phyloP scores from a whole-genome alignment of 2,888 invertebrate species.

The Marronus borbonicus region DNA sequence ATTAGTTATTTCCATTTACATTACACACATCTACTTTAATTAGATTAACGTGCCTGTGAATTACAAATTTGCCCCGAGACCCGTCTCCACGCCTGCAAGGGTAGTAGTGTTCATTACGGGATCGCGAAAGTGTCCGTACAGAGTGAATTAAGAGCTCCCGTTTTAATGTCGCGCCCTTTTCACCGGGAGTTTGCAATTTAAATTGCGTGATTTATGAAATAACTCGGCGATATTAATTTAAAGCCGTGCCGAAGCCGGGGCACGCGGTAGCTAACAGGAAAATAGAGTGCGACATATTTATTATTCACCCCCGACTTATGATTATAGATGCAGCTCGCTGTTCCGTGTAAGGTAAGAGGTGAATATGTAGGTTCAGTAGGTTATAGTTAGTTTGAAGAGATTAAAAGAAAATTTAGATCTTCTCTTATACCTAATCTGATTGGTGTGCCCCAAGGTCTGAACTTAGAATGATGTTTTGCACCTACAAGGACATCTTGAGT shows the following conservation, averaged over 20 bases:
- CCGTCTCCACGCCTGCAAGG: background rate
- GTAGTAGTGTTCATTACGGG: background rate
- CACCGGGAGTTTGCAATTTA: slow-evolving; percentile 15
- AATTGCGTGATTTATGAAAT: slow-evolving; percentile 23
- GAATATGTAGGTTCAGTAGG: too few relatives aligned
- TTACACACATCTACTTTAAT: background rate
- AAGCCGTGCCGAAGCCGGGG: background rate
- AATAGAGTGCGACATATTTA: too few relatives aligned
- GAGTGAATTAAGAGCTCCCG: slow-evolving; percentile 12
- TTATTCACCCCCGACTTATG: too few relatives aligned
- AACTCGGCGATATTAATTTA: slow-evolving; percentile 19
- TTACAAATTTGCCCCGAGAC: background rate
- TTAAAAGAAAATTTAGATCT: too few relatives aligned
- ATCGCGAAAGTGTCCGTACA: background rate
- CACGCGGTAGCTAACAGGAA: too few relatives aligned
- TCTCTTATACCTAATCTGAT: too few relatives aligned
- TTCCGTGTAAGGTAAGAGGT: too few relatives aligned
- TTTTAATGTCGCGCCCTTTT: slow-evolving; percentile 11
- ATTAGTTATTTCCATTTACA: slow-evolving; percentile 1
- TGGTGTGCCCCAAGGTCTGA: too few relatives aligned
- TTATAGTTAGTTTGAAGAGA: too few relatives aligned
- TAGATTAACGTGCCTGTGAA: background rate
- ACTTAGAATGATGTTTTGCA: too few relatives aligned
- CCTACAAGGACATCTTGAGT: too few relatives aligned
- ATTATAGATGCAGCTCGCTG: too few relatives aligned